phyloP scores from a whole-genome alignment of 2,113 vertebrate genomes.

The Boleophthalmus pectinirostris region DNA sequence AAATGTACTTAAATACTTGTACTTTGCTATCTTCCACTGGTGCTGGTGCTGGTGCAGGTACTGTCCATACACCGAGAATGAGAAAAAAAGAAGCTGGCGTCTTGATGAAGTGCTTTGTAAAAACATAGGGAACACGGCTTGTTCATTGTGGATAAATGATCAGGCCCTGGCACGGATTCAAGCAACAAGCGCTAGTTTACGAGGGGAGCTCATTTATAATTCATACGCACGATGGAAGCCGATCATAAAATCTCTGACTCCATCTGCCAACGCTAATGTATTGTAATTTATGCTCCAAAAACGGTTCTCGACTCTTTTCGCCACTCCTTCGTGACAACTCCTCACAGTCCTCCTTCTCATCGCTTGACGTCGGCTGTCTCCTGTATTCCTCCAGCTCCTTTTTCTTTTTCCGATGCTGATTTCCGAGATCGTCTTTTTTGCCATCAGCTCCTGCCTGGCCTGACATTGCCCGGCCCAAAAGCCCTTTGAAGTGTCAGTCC shows the following conservation, averaged over 20 bases:
- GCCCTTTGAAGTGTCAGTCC: conserved; percentile 69
- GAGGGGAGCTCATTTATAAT: conserved; percentile 20
- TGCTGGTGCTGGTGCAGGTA: no score
- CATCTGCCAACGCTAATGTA: conserved; percentile 35
- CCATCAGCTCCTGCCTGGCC: conserved; percentile 35
- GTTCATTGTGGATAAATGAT: not conserved
- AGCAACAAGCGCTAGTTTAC: conserved; percentile 1
- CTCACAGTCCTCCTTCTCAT: conserved; percentile 31
- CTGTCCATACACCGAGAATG: no score
- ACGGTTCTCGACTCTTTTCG: conserved; percentile 7
- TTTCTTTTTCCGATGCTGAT: not conserved
- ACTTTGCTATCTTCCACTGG: no score
- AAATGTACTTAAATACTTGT: no score
- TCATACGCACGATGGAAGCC: not conserved
- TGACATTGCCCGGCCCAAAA: conserved; percentile 38
- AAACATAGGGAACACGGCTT: not conserved
- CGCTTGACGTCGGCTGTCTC: conserved; percentile 34
- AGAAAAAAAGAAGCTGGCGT: not conserved
- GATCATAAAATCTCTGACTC: conserved; percentile 24
- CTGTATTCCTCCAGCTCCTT: conserved; percentile 39
- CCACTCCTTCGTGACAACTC: conserved; percentile 37
- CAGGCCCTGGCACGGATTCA: not conserved
- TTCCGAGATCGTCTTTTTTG: conserved; percentile 35
- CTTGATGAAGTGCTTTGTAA: conserved; percentile 12
- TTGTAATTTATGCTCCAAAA: conserved; percentile 38